Percentiles rank a stretch among this genome's conserved stretches.
Conservation (phyloP, 1,140 invertebrate species). For the Trichonephila inaurata region DNA sequence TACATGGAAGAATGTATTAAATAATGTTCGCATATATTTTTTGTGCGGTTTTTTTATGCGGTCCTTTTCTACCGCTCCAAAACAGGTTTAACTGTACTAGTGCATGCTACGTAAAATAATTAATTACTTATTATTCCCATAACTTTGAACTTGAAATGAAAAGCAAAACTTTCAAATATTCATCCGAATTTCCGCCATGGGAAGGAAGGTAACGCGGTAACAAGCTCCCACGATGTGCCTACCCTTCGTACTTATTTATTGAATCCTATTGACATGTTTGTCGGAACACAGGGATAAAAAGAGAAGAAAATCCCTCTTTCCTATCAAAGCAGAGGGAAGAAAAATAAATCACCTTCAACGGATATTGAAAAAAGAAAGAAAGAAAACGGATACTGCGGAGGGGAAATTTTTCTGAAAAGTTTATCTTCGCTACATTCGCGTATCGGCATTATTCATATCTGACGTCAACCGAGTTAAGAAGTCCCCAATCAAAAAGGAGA, state of each 20-base stretch:
- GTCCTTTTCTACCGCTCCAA: no score
- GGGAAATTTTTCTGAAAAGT: background rate
- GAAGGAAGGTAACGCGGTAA: background rate
- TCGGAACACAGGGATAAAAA: background rate
- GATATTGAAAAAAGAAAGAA: background rate
- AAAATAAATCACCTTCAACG: background rate
- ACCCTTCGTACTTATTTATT: background rate
- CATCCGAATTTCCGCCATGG: no score
- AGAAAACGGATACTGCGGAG: background rate
- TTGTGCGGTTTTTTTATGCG: no score
- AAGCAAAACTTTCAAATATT: no score
- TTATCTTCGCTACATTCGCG: background rate
- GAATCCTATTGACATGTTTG: slow-evolving; percentile 2
- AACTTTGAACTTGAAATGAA: no score
- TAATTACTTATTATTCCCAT: no score
- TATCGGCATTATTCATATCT: background rate
- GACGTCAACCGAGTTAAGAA: background rate
- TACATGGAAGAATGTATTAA: no score
- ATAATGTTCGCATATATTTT: no score
- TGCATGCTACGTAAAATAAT: no score
- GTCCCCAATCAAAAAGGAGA: background rate
- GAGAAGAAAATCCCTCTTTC: slow-evolving; percentile 5
- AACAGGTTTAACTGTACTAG: no score
- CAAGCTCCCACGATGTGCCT: background rate
- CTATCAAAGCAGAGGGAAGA: background rate